Evolutionary conservation across 2,113 vertebrate species (phyloP).

Genomic region (Anser brachyrhynchus): DNA sequence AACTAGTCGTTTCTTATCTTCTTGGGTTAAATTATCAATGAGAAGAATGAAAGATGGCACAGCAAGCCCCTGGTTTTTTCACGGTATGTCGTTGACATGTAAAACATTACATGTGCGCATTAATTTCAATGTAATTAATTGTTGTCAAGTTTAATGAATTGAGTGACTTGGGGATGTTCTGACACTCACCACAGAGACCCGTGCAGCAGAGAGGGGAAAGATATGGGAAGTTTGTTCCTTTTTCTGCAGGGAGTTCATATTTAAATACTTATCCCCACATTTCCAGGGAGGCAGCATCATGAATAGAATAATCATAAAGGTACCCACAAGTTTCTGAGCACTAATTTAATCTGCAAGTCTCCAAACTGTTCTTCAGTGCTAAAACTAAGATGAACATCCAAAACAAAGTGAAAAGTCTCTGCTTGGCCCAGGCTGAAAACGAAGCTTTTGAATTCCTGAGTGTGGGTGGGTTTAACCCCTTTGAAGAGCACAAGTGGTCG

Average conservation of each 20-base stretch:
- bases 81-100: not conserved
- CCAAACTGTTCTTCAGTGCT: not conserved
- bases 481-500: not conserved
- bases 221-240: not conserved
- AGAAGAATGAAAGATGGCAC: constrained; percentile 14
- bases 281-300: not conserved
- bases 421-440: not conserved
- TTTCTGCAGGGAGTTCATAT: not conserved
- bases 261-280: not conserved
- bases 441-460: not conserved
- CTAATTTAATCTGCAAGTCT: not conserved
- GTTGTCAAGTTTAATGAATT: not conserved
- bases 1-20: not conserved
- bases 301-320: not conserved
- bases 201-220: not conserved
- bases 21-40: not conserved
- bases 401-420: not conserved
- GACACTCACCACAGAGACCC: not conserved
- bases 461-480: not conserved
- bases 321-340: not conserved
- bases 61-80: not conserved
- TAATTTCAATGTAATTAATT: constrained; percentile 32
- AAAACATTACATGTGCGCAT: not conserved
- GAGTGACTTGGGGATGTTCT: not conserved
- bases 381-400: not conserved